Base-by-base conservation (phyloP, 2,113 vertebrate species). In the Cheilinus undulatus region DNA sequence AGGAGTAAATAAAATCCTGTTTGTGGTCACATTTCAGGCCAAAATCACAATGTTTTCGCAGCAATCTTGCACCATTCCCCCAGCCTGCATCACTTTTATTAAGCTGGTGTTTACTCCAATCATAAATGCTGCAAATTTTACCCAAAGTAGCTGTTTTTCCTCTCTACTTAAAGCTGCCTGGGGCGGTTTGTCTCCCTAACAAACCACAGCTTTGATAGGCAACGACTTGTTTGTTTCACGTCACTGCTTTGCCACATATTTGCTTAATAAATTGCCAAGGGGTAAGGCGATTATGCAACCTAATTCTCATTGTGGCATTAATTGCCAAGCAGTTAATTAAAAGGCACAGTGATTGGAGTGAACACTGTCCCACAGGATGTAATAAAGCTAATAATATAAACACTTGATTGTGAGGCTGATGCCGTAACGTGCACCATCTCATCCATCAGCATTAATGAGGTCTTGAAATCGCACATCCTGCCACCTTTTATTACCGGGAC, bases 241-340 rank as follows among this genome's bases (percentile, higher is more conserved):
- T 74, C 77, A 72, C 43, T 83, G 79, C 87, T 72, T 80, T 75
- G 82, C 65, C 82, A 87, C 84, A 91, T 90, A 90, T 90, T 86
- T 91, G 80, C 86, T 91, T 85, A 86, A 84, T 83, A 87, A 89
- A 91, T 85, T 68, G 74, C 85, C 78, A 59, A 27, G 74, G 86
- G 86, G 60, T 87, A 91, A 88, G 80, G 83, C 72, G 90, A 90
- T 92, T 92, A 92, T 84, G 73, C 78, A 85, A 71, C 75, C 83
- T 85, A 88, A 91, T 90, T 90, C 85, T 82, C 80, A 83, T 80
- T 85, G 86, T 86, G 85, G 87, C 90, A 89, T 90, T 90, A 92
- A 90, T 92, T 92, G 86, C 86, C 84, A 85, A 89, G 85, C 80
- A 86, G 86, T 90, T 93, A 87, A 92, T 92, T 92, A 92, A 92